Percentiles rank a stretch among this genome's conserved stretches.
phyloP scores from a whole-genome alignment of 1,140 invertebrate genomes.

The Bacillus rossius region DNA sequence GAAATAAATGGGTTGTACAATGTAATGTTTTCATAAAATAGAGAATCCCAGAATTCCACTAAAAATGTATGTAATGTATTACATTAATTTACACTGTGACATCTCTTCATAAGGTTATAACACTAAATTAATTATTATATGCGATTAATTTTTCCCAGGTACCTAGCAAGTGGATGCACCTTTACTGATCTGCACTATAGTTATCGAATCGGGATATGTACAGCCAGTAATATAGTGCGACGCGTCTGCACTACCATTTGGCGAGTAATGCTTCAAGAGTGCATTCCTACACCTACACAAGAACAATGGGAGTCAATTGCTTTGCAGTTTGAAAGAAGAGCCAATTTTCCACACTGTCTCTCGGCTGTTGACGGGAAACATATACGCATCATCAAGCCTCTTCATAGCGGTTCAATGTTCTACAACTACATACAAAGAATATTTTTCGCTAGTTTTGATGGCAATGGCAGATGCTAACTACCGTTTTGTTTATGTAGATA shows the following conservation, averaged over 20 bases:
- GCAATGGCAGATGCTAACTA: too few species aligned
- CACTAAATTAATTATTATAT: too few species aligned
- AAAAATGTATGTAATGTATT: too few species aligned
- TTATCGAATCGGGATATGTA: neutral
- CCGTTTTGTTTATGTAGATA: too few species aligned
- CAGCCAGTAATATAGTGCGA: neutral
- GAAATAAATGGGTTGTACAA: too few species aligned
- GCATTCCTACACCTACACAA: conserved; percentile 15
- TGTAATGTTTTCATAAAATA: too few species aligned
- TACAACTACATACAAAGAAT: neutral
- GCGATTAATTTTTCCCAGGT: neutral
- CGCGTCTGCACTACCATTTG: conserved; percentile 23
- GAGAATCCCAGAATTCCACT: too few species aligned
- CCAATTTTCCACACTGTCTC: neutral
- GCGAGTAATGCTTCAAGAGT: conserved; percentile 19
- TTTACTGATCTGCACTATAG: neutral
- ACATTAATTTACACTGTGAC: too few species aligned
- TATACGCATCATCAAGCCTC: too few species aligned
- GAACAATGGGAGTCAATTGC: conserved; percentile 8
- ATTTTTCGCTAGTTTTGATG: neutral
- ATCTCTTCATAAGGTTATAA: too few species aligned
- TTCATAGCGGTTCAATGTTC: neutral
- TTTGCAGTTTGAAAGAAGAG: neutral
- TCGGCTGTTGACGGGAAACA: too few species aligned
- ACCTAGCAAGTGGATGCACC: neutral